phyloP scores from a whole-genome alignment of 1,140 invertebrate genomes.

The Rhyzopertha dominica region DNA sequence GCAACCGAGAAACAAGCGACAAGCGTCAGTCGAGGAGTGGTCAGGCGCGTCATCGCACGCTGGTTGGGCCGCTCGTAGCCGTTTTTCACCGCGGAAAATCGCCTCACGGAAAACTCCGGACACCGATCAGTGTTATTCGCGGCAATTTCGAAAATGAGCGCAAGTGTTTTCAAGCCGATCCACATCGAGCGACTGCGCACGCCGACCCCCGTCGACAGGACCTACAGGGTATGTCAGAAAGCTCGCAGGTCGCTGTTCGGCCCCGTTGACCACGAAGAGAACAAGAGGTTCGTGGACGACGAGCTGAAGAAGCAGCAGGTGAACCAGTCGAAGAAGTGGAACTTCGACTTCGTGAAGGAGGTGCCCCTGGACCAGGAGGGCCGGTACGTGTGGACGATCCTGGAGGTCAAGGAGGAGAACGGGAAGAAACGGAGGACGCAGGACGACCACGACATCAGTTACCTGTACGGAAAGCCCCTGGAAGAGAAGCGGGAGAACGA shows the following conservation, averaged over 20 bases:
- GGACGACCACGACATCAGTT: slow-evolving; percentile 21
- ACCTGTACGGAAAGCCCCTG: slow-evolving; percentile 20
- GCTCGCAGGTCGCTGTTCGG: slow-evolving; percentile 45
- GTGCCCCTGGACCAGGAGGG: slow-evolving; percentile 29
- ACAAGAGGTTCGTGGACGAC: slow-evolving; percentile 39
- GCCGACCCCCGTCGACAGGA: slow-evolving; percentile 16
- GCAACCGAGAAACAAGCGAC: too few species aligned
- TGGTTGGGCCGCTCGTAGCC: too few species aligned
- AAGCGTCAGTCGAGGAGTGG: too few species aligned
- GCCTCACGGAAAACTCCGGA: too few species aligned
- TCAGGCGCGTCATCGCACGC: too few species aligned
- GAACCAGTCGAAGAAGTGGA: slow-evolving; percentile 40
- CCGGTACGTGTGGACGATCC: slow-evolving; percentile 27
- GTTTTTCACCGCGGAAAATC: too few species aligned
- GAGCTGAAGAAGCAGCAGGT: slow-evolving; percentile 37
- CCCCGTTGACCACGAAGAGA: slow-evolving; percentile 44
- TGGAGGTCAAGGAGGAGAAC: slow-evolving; percentile 13
- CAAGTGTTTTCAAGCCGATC: slow-evolving; percentile 26
- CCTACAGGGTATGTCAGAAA: slow-evolving; percentile 25
- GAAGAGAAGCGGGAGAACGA: slow-evolving; percentile 10
- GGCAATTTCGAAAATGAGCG: slow-evolving; percentile 28
- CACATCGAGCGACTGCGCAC: slow-evolving; percentile 18
- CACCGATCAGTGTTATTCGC: too few species aligned
- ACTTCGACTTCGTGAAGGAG: slow-evolving; percentile 44
- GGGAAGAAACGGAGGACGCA: slow-evolving; percentile 15